These are phyloP conservation scores for Brenthis ino DNA, from an alignment of 2,888 invertebrate genomes.

Conservation along the genomic window DNA sequence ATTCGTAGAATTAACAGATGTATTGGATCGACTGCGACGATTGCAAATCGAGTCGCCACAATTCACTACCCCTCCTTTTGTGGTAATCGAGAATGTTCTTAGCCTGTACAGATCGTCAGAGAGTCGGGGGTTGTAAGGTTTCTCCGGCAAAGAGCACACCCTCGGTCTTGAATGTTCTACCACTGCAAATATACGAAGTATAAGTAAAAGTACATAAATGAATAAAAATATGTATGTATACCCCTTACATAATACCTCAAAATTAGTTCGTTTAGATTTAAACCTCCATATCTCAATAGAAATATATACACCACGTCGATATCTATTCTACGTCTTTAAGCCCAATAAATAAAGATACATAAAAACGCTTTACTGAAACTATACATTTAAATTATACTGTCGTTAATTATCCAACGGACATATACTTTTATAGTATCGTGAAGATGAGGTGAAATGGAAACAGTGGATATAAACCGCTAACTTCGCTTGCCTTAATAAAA, in stretches of 20 bases:
- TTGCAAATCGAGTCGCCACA: conserved; percentile 95
- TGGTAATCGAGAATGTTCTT: conserved; percentile 92
- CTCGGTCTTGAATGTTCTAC: conserved; percentile 92
- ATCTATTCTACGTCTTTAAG: too few species aligned
- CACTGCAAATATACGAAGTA: conserved; percentile 72
- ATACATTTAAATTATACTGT: too few species aligned
- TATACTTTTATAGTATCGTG: conserved; percentile 17
- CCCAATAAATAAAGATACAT: too few species aligned
- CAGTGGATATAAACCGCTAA: conserved; percentile 9
- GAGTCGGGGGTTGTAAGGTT: conserved; percentile 91
- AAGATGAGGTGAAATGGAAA: conserved; percentile 17
- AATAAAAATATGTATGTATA: not conserved
- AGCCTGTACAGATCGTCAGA: conserved; percentile 93
- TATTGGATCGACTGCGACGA: conserved; percentile 91
- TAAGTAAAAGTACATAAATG: not conserved
- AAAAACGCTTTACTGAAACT: too few species aligned
- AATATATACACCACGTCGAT: not conserved
- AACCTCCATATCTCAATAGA: not conserved
- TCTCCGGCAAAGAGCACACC: conserved; percentile 92
- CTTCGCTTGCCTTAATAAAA: conserved; percentile 3
- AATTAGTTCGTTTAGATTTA: too few species aligned
- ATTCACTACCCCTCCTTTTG: conserved; percentile 93
- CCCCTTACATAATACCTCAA: not conserved
- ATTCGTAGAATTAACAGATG: conserved; percentile 92
- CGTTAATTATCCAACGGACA: not conserved